These are phyloP conservation scores for Gari tellinella DNA, from an alignment of 2,888 invertebrate genomes.

Conservation along the genomic window DNA sequence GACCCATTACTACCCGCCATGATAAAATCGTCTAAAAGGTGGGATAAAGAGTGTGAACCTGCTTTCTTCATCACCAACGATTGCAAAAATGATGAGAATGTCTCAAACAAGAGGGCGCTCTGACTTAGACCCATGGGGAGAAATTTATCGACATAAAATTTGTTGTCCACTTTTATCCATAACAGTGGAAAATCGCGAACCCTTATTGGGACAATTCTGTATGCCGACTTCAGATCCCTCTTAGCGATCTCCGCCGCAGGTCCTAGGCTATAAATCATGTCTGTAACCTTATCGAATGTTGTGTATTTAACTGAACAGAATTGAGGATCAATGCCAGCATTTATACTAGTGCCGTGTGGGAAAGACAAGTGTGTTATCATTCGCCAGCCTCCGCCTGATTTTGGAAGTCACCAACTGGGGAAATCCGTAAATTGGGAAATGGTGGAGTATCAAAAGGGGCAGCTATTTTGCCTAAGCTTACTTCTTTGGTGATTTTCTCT, in stretches of 20 bases:
- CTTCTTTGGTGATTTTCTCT: not conserved
- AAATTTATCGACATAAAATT: constrained; percentile 26
- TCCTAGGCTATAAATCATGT: not conserved
- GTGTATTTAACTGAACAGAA: constrained; percentile 16
- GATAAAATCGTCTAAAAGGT: constrained; percentile 32
- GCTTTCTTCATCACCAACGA: constrained; percentile 22
- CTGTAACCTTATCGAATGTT: constrained; percentile 3
- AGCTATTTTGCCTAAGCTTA: not conserved
- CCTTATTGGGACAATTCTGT: constrained; percentile 14
- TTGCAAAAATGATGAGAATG: constrained; percentile 19
- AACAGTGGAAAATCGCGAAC: constrained; percentile 9
- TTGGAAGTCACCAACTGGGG: constrained; percentile 21
- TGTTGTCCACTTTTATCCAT: constrained; percentile 17
- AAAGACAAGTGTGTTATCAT: constrained; percentile 24
- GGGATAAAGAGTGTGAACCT: constrained; percentile 3
- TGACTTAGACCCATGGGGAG: constrained; percentile 28
- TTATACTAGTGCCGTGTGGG: constrained; percentile 4
- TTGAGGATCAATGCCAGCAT: constrained; percentile 10
- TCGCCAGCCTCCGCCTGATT: constrained; percentile 4
- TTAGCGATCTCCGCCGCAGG: constrained; percentile 17
- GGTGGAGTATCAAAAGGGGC: not conserved
- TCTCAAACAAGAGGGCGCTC: constrained; percentile 30
- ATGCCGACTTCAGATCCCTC: constrained; percentile 29
- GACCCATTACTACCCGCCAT: constrained; percentile 3
- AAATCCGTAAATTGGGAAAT: constrained; percentile 9